Conservation (phyloP, 2,113 vertebrate genomes). For the Candoia aspera region DNA sequence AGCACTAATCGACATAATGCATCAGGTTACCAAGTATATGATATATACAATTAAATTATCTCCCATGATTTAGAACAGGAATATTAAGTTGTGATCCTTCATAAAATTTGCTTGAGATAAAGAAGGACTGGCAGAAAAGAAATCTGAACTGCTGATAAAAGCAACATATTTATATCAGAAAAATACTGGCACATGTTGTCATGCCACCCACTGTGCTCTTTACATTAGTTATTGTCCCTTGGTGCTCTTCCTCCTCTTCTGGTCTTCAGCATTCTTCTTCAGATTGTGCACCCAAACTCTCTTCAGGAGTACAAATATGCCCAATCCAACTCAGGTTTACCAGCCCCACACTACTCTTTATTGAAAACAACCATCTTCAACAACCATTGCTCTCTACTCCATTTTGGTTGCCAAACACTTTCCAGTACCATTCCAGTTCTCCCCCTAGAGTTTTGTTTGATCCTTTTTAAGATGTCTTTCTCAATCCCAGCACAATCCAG, state of each 20-base stretch:
- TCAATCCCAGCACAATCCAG: no score
- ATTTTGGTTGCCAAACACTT: background rate
- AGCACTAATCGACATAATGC: background rate
- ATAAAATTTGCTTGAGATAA: background rate
- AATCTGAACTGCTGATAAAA: background rate
- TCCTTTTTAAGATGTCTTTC: background rate
- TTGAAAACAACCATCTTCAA: no score
- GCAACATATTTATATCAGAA: background rate
- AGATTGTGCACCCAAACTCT: background rate
- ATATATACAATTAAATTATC: background rate
- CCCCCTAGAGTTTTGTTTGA: background rate
- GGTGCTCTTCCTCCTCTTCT: background rate
- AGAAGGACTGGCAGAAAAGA: background rate
- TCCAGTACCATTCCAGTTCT: background rate
- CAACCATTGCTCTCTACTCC: background rate
- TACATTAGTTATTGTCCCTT: background rate
- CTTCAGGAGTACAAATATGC: background rate
- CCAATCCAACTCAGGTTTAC: no score
- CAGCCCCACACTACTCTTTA: no score
- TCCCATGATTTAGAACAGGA: background rate
- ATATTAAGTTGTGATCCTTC: background rate
- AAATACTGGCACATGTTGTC: background rate
- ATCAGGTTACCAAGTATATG: background rate
- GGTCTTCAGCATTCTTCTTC: background rate
- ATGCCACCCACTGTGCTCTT: background rate